Conservation (phyloP, 1,140 invertebrate genomes). For the Drosophila mauritiana region DNA sequence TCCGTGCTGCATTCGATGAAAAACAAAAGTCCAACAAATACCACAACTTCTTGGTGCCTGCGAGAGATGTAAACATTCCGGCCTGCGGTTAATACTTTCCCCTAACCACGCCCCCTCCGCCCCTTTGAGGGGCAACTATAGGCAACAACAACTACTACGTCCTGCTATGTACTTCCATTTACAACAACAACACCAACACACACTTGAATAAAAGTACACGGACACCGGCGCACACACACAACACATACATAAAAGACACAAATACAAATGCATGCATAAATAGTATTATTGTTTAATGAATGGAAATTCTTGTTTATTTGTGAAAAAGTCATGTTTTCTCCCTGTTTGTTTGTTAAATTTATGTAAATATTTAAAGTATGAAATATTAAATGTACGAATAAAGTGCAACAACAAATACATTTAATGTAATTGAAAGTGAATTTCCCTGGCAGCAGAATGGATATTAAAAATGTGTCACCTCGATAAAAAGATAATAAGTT, state of each 20-base stretch:
- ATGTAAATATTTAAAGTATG: conserved; percentile 84
- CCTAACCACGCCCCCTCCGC: conserved; percentile 11
- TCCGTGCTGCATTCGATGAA: conserved; percentile 50
- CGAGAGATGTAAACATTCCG: conserved; percentile 75
- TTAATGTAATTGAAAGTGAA: conserved; percentile 70
- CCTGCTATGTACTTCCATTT: conserved; percentile 75
- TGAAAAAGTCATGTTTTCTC: conserved; percentile 82
- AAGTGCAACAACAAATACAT: conserved; percentile 83
- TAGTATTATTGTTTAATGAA: conserved; percentile 83
- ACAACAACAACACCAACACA: conserved; percentile 37
- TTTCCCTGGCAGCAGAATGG: background rate
- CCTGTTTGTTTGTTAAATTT: conserved; percentile 83
- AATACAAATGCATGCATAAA: conserved; percentile 77
- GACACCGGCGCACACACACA: conserved; percentile 16
- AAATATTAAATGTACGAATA: conserved; percentile 83
- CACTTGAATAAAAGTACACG: conserved; percentile 27
- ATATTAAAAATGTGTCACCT: background rate
- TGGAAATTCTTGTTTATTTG: conserved; percentile 83
- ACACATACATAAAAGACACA: conserved; percentile 49
- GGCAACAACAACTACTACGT: conserved; percentile 42
- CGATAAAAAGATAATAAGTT: no score
- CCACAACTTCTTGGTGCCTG: conserved; percentile 45
- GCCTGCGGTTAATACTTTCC: conserved; percentile 72
- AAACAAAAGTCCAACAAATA: conserved; percentile 60
- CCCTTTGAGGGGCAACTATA: conserved; percentile 9